Evolutionary conservation across 2,797 vertebrate species (phyloP).

Genomic region (Pogoniulus pusillus): DNA sequence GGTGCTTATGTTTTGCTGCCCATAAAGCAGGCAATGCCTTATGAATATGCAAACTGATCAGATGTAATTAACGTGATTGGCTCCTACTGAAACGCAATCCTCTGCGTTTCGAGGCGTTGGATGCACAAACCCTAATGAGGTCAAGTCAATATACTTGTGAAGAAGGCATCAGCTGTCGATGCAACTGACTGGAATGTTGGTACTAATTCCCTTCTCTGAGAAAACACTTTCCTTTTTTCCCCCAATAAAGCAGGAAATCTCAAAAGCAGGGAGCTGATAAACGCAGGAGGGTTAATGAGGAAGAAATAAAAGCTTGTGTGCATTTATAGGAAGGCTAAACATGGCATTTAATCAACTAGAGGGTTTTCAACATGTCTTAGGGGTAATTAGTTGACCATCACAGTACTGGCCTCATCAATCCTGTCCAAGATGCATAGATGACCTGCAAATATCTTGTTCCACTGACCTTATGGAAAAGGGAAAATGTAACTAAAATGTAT

Average conservation of each 20-base stretch:
- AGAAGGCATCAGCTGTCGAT: constrained; percentile 76
- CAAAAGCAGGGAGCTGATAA: neutral
- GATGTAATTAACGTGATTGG: constrained; percentile 84
- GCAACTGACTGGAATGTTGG: constrained; percentile 35
- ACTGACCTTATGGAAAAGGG: neutral
- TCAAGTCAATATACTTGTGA: constrained; percentile 76
- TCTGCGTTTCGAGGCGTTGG: constrained; percentile 74
- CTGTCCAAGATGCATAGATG: neutral
- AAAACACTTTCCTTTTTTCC: constrained; percentile 20
- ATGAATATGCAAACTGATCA: constrained; percentile 82
- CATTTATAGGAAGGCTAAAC: constrained; percentile 37
- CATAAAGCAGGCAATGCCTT: constrained; percentile 77
- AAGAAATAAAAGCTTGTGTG: constrained; percentile 40
- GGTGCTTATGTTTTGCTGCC: constrained; percentile 79
- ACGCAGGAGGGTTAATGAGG: neutral
- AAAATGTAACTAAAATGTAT: neutral
- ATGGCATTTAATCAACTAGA: constrained; percentile 72
- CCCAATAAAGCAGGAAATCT: neutral
- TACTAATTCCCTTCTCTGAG: constrained; percentile 40
- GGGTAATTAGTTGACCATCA: constrained; percentile 47
- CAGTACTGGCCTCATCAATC: neutral
- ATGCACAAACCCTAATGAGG: constrained; percentile 78
- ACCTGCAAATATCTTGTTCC: neutral
- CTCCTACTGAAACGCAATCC: constrained; percentile 72
- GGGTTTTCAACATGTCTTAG: constrained; percentile 68